Base-by-base conservation (phyloP, 92 coral and sea anemone genomes). In the Porites lobata region DNA sequence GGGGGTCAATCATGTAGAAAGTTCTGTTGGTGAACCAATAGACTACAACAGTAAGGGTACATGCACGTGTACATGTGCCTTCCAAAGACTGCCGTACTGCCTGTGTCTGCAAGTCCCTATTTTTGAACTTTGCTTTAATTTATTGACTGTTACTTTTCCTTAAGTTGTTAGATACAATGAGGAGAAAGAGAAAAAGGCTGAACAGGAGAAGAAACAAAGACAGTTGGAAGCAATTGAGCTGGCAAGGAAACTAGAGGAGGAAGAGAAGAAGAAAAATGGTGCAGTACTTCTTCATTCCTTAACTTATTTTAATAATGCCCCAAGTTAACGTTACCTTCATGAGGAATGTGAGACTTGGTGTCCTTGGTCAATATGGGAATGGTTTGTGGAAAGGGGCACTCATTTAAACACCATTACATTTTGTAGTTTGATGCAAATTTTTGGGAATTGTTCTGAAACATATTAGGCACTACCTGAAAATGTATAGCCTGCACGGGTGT, bases 261-360 rank as follows among this genome's bases (percentile, higher is more conserved):
- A 98, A 76, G 99, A 96, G 80, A 96, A 94, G 73, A 98, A 98
- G 89, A 95, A 96, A 78, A 84, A 94, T 77, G 96, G 99, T 96
- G 77, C 5, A 65, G 6, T 21, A 61, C 21, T 38, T 50, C 26
- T 9, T 17, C 32, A 52, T 72, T 18, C 18, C 1, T 10, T 7
- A 63, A 12, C 14, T 56, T 38, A 38, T 38, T 38, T 38, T 38
- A 38, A 38, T 4, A 3, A 38, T 38, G 47, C 47, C 47, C 47
- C 6, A 4, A 38, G 47, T 3, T 38, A 38, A 38, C 4, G 47
- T 38, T 38, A 3, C 47, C 47, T 38, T 38, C 47, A 38, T 38
- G 47, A 38, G 47, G 47, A 38, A 38, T 38, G 3, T 2, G 47
- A 38, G 47, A 72, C 77, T 32, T 58, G 62, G 15, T 57, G 62